Conservation (phyloP, 2,113 vertebrate genomes). For the Forbesichthys agassizii region DNA sequence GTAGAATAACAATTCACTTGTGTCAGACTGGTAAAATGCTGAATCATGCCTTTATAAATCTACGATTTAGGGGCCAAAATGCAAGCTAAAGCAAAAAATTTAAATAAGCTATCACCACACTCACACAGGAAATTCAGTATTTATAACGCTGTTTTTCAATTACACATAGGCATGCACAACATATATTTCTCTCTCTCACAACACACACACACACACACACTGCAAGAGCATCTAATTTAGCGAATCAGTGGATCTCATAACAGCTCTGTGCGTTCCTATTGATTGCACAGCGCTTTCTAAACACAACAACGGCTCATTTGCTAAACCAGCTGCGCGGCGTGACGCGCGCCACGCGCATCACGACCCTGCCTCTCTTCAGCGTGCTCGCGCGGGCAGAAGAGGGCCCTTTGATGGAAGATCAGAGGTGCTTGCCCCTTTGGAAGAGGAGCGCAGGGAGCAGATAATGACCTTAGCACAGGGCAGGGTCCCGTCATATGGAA, state of each 20-base stretch:
- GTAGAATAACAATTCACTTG: too few species aligned
- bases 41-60: neutral
- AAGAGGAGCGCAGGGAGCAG: too few species aligned
- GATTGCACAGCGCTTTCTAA: slow-evolving; percentile 3
- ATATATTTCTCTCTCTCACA: neutral
- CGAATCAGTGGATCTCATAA: slow-evolving; percentile 9
- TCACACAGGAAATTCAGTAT: neutral
- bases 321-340: neutral
- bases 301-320: neutral
- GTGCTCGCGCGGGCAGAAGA: too few species aligned
- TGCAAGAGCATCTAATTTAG: slow-evolving; percentile 1
- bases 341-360: neutral
- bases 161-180: neutral
- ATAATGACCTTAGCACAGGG: too few species aligned
- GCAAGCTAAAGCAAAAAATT: slow-evolving; percentile 10
- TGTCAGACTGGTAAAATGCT: slow-evolving; percentile 2
- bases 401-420: too few species aligned
- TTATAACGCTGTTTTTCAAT: neutral
- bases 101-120: slow-evolving; percentile 29
- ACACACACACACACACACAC: neutral
- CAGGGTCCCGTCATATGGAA: too few species aligned
- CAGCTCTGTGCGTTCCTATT: neutral
- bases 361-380: neutral
- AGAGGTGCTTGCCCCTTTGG: too few species aligned
- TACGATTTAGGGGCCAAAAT: too few species aligned